These are phyloP conservation scores for Drosophila rhopaloa DNA, from an alignment of 1,140 invertebrate genomes.

Conservation along the genomic window DNA sequence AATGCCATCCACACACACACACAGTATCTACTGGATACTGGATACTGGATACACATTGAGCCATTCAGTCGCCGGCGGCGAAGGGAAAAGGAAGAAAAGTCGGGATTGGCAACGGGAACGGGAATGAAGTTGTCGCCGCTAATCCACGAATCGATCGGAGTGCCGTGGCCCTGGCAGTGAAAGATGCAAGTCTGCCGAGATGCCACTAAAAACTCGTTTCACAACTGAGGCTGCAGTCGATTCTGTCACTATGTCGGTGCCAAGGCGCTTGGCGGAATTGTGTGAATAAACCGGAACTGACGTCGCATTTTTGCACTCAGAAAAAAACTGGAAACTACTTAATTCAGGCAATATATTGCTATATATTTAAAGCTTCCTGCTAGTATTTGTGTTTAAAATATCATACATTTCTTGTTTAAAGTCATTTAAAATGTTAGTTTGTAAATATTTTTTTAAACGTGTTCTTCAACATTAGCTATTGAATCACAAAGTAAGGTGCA, in stretches of 20 bases:
- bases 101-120: conserved; percentile 15
- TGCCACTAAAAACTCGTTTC: conserved; percentile 53
- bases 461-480: too few species aligned
- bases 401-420: too few species aligned
- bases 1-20: conserved; percentile 17
- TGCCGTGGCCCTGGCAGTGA: conserved; percentile 68
- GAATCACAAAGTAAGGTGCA: too few species aligned
- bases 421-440: too few species aligned
- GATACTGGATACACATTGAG: conserved; percentile 38
- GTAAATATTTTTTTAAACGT: too few species aligned
- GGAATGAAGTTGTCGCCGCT: conserved; percentile 71
- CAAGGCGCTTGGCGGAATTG: conserved; percentile 43
- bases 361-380: too few species aligned
- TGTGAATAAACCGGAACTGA: conserved; percentile 72
- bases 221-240: conserved; percentile 21
- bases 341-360: too few species aligned
- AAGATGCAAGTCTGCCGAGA: conserved; percentile 47
- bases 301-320: conserved; percentile 18
- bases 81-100: conserved; percentile 2
- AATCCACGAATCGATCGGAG: conserved; percentile 55
- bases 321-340: too few species aligned
- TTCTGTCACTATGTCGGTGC: conserved; percentile 32
- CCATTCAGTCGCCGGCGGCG: background rate
- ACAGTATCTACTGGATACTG: conserved; percentile 25
- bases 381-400: too few species aligned